phyloP scores from a whole-genome alignment of 2,113 vertebrate species.

The Plecotus auritus region DNA sequence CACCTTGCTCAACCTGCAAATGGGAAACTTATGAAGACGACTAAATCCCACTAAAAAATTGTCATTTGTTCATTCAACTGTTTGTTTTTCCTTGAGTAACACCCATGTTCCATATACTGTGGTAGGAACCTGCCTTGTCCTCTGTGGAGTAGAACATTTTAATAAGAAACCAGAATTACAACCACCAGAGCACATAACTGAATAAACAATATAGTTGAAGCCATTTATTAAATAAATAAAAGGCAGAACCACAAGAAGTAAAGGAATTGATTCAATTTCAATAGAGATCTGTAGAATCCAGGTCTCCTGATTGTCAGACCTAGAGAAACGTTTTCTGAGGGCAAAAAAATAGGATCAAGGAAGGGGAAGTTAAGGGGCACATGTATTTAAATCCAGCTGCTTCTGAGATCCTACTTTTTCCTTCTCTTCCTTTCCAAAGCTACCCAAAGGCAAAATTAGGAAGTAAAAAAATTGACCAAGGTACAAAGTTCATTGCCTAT shows the following conservation, averaged over 20 bases:
- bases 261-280: not conserved
- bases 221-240: not conserved
- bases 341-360: not conserved
- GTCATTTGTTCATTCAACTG: not conserved
- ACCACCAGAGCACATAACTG: not conserved
- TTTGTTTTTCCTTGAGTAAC: not conserved
- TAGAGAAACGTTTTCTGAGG: not conserved
- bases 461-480: not conserved
- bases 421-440: not conserved
- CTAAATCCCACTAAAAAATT: not conserved
- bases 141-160: not conserved
- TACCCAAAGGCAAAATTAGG: not conserved
- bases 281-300: not conserved
- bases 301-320: not conserved
- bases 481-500: not conserved
- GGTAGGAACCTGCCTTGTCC: not conserved
- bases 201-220: not conserved
- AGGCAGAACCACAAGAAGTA: not conserved
- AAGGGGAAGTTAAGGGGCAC: not conserved
- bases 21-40: not conserved
- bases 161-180: not conserved
- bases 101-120: not conserved
- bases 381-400: constrained; percentile 21
- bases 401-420: not conserved
- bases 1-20: not conserved